Conservation (phyloP, 2,797 vertebrate genomes). For the Tarsius wallacei region DNA sequence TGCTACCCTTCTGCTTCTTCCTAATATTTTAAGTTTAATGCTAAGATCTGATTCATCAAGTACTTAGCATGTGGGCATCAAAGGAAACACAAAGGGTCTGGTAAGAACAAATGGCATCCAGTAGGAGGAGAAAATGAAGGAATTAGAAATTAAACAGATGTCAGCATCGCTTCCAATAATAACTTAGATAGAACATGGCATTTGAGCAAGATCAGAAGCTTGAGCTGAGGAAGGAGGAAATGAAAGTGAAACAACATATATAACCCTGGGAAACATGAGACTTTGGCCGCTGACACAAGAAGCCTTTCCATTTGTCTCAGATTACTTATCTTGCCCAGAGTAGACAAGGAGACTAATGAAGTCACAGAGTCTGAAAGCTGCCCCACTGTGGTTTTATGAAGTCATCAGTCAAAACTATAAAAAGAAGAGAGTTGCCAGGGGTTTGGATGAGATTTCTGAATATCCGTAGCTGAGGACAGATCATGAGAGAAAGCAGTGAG, state of each 20-base stretch:
- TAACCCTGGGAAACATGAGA: background rate
- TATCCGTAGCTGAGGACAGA: slow-evolving; percentile 12
- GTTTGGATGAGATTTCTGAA: slow-evolving; percentile 61
- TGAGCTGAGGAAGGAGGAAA: background rate
- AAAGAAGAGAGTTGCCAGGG: slow-evolving; percentile 51
- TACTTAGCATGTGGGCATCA: background rate
- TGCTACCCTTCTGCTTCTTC: background rate
- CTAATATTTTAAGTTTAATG: background rate
- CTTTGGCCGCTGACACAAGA: background rate
- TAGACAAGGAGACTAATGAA: slow-evolving; percentile 80
- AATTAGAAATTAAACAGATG: slow-evolving; percentile 59
- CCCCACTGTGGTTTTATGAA: slow-evolving; percentile 67
- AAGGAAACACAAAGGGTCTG: slow-evolving; percentile 8
- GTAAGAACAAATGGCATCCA: slow-evolving; percentile 11
- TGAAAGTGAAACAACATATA: background rate
- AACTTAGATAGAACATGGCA: slow-evolving; percentile 32
- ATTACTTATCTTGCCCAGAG: slow-evolving; percentile 71
- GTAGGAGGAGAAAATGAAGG: background rate
- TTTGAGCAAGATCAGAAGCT: slow-evolving; percentile 46
- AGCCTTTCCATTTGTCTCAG: slow-evolving; percentile 50
- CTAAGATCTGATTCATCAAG: slow-evolving; percentile 26
- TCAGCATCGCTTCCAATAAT: slow-evolving; percentile 31
- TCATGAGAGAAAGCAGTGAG: background rate
- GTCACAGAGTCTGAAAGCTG: background rate
- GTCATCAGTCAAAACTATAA: slow-evolving; percentile 76